Base-by-base conservation (phyloP, 2,888 invertebrate genomes). In the Laothoe populi region DNA sequence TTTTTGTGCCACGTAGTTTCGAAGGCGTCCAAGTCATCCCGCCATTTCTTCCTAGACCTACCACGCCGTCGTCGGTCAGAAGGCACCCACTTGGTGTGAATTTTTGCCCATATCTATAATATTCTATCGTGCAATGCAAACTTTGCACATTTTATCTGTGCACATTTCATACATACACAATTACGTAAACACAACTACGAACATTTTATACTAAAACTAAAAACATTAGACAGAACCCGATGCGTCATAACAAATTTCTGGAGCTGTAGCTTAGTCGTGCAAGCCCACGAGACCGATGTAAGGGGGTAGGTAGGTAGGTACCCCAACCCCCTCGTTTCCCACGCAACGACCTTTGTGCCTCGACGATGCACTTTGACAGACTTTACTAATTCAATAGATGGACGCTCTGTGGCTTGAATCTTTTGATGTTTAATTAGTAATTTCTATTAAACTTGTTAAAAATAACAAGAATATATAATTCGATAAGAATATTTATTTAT, bases 291-390 rank as follows among this genome's bases (percentile, higher is more conserved):
- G 86, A 83, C 81, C 71, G 71, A 64, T 60, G 68, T 64, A 62
- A 64, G 53, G 68, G 71, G 63, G 69, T 69, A 71, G 70, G 68
- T 70, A 62, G 69, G 70, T 71, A 70, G 69, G 67, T 67, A 74
- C 68, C 64, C 68, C 67, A 64, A 72, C 81, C 77, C 82, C 84
- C 81, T 79, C 73, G 72, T 79, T 88, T 90, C 90, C 92, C 92
- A 92, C 92, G 92, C 92, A 92, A 92, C 91, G 92, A 92, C 92
- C 91, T 91, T 91, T 92, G 91, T 89, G 91, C 90, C 87, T 87
- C 89, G 75, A 82, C 90, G 86, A 88, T 91, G 91, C 90, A 91
- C 91, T 91, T 90, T 91, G 91, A 90, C 91, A 91, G 91, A 90
- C 88, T 91, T 91, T 87, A 89, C 90, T 91, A 90, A 92, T 92